Evolutionary conservation across 1,140 invertebrate genomes (phyloP).

Genomic region (Drosophila yakuba): DNA sequence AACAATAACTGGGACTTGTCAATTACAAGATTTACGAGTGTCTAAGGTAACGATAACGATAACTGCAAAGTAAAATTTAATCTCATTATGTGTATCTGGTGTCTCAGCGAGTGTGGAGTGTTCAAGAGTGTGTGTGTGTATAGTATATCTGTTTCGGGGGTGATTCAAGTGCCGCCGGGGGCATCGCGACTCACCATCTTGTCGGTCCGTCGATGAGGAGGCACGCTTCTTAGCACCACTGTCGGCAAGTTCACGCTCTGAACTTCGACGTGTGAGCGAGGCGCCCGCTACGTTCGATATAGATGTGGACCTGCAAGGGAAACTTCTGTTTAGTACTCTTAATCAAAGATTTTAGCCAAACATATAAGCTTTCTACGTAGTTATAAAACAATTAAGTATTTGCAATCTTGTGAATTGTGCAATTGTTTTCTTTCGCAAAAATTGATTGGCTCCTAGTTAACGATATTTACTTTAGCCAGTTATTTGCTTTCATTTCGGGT

Average conservation of each 20-base stretch:
- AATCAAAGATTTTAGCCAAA: neutral
- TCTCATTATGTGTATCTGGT: conserved; percentile 56
- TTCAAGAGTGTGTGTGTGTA: conserved; percentile 24
- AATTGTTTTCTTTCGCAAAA: neutral
- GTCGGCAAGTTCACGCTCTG: conserved; percentile 91
- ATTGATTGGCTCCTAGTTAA: neutral
- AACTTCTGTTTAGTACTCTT: neutral
- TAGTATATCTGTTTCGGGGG: conserved; percentile 19
- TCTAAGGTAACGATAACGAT: conserved; percentile 64
- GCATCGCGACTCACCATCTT: conserved; percentile 87
- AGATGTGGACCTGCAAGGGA: conserved; percentile 90
- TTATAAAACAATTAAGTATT: no score
- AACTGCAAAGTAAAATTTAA: conserved; percentile 80
- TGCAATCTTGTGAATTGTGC: neutral
- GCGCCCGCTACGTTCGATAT: conserved; percentile 92
- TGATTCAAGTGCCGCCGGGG: conserved; percentile 1
- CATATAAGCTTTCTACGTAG: no score
- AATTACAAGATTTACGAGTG: conserved; percentile 40
- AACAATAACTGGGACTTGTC: conserved; percentile 42
- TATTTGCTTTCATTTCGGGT: no score
- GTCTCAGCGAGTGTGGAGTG: conserved; percentile 40
- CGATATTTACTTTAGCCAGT: no score
- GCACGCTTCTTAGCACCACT: conserved; percentile 93
- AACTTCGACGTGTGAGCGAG: conserved; percentile 92
- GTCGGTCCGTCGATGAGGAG: conserved; percentile 90